Conservation (phyloP, 2,888 invertebrate species). For the Anaspis maculata region DNA sequence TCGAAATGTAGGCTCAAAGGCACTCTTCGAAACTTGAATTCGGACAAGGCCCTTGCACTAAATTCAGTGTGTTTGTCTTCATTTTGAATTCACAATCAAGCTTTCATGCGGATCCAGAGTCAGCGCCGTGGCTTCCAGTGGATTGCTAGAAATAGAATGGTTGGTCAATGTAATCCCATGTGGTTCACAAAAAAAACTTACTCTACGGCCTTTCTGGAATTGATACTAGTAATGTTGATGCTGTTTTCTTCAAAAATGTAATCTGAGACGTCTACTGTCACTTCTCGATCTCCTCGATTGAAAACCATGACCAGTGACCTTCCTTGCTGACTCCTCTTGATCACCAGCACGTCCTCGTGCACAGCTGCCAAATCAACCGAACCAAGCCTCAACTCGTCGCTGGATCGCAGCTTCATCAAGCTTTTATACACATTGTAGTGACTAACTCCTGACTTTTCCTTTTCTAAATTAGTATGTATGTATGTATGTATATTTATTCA, state of each 20-base stretch:
- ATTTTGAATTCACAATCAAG: too few species aligned
- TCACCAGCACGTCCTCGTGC: slow-evolving; percentile 13
- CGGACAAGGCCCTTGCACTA: too few species aligned
- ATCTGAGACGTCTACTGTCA: slow-evolving; percentile 42
- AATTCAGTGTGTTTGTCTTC: too few species aligned
- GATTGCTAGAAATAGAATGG: too few species aligned
- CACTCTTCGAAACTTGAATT: too few species aligned
- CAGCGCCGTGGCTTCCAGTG: too few species aligned
- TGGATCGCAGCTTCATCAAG: slow-evolving; percentile 48
- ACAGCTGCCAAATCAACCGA: slow-evolving; percentile 47
- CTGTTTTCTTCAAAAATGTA: slow-evolving; percentile 2
- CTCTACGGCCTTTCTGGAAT: too few species aligned
- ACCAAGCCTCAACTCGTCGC: slow-evolving; percentile 46
- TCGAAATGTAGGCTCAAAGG: too few species aligned
- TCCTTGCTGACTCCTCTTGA: slow-evolving; percentile 25
- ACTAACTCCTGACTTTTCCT: slow-evolving; percentile 38
- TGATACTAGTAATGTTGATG: slow-evolving; percentile 10
- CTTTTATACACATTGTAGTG: slow-evolving; percentile 56
- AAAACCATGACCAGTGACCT: slow-evolving; percentile 20
- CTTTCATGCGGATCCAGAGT: too few species aligned
- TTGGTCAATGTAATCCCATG: too few species aligned
- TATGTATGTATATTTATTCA: too few species aligned
- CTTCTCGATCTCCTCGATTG: slow-evolving; percentile 42
- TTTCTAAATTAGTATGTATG: slow-evolving; percentile 53
- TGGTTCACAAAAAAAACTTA: too few species aligned